Evolutionary conservation across 2,113 vertebrate species (phyloP).

Genomic region (Arenaria interpres): DNA sequence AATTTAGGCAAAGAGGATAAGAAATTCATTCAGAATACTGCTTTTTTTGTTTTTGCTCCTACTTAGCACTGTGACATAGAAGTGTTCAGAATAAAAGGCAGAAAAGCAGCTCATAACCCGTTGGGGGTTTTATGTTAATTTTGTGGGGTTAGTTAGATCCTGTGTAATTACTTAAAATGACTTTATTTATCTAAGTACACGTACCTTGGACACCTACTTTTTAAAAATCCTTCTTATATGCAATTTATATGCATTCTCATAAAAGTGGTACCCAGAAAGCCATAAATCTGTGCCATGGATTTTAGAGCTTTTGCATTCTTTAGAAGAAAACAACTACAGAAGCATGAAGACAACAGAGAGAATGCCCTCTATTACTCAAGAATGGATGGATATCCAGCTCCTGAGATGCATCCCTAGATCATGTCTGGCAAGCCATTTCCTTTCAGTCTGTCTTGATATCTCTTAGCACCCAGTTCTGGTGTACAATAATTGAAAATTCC

Average conservation of each 20-base stretch:
- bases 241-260: background rate
- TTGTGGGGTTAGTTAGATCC: background rate
- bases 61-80: background rate
- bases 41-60: background rate
- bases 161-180: background rate
- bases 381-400: background rate
- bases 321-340: background rate
- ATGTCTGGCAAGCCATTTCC: background rate
- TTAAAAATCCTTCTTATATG: background rate
- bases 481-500: background rate
- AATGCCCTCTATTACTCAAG: background rate
- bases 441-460: background rate
- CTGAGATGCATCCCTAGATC: background rate
- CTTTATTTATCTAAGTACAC: background rate
- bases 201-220: fast-evolving
- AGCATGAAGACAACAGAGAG: background rate
- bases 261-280: background rate
- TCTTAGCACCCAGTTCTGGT: background rate
- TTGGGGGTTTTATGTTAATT: background rate
- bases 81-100: background rate
- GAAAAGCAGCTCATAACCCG: background rate
- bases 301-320: background rate
- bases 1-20: background rate
- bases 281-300: background rate
- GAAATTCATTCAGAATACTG: background rate